Conservation (phyloP, 2,113 vertebrate genomes). For the Plestiodon gilberti region DNA sequence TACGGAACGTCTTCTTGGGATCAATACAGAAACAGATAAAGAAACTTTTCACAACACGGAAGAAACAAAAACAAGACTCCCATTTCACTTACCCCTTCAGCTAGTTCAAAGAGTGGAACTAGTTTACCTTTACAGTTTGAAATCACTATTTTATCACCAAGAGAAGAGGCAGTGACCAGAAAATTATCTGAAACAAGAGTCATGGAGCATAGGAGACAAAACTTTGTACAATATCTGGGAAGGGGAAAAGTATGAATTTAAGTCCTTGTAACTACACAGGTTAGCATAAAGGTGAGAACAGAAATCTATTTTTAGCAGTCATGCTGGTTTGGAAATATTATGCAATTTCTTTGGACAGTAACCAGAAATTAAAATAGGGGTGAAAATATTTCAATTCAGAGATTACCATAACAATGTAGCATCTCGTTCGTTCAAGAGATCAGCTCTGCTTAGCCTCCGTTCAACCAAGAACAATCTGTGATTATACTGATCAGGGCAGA, state of each 20-base stretch:
- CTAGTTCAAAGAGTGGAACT: slow-evolving; percentile 88
- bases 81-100: slow-evolving; percentile 88
- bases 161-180: slow-evolving; percentile 89
- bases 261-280: slow-evolving; percentile 17
- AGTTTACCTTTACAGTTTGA: slow-evolving; percentile 90
- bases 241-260: slow-evolving; percentile 25
- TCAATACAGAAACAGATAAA: not conserved
- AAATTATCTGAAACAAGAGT: slow-evolving; percentile 88
- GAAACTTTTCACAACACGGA: not conserved
- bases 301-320: slow-evolving; percentile 28
- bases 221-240: slow-evolving; percentile 36
- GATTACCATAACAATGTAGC: not conserved
- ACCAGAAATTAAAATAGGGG: slow-evolving; percentile 10
- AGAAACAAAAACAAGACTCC: not conserved
- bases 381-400: not conserved
- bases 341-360: not conserved
- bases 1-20: not conserved
- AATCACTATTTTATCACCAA: slow-evolving; percentile 93
- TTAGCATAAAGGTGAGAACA: slow-evolving; percentile 28
- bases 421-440: not conserved
- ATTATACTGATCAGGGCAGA: no score
- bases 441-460: not conserved
- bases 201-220: slow-evolving; percentile 71
- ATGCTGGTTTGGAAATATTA: not conserved
- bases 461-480: not conserved